Evolutionary conservation across 2,888 invertebrate species (phyloP), one percentile per base, ranked within the genome.

Genomic region (Resseliella maxima): DNA sequence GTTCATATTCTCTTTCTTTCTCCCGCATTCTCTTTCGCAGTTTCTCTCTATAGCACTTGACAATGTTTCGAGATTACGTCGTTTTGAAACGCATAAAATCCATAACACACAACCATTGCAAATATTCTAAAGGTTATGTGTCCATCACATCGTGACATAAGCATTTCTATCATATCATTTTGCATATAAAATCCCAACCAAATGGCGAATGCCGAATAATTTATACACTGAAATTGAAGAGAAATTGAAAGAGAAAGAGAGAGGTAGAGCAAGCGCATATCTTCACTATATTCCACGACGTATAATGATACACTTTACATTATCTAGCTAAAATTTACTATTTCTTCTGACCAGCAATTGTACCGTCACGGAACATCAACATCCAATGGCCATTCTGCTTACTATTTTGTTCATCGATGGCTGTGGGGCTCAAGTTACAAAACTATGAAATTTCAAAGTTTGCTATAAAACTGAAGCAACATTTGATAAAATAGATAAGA

Each of bases 121-220:
- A 72, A 72, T 31, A 38, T 83, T n/a, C 83, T 38, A 83, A 83
- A 83, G 38, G 83, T 83, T 38, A 38, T 83, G 38, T 38, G 83
- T 83, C 83, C 83, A 83, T 83, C 83, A 41, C 41, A 83, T 38
- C 38, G n/a, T n/a, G 83, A 83, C 83, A 83, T 83, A 83, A 83
- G 83, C 83, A 83, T 83, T 83, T 83, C 41, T 12, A 83, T 83
- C 38, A 21, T 38, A 27, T 83, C 31, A 83, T 83, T 83, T 83
- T 83, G 83, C 83, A 83, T 83, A 50, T 50, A 83, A 83, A 83
- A 83, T 72, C 38, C 21, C 72, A 35, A 72, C 72, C 72, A 35
- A 31, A 72, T 72, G 72, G 72, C 31, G 31, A 72, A 35, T 31
- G 31, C 35, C 72, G 72, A 72, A 72, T 72, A 72, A 72, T 72